A percentile compares a stretch with the other conserved stretches of the same genome.
Conservation (phyloP, 2,113 vertebrate species). For the Falcunculus frontatus region DNA sequence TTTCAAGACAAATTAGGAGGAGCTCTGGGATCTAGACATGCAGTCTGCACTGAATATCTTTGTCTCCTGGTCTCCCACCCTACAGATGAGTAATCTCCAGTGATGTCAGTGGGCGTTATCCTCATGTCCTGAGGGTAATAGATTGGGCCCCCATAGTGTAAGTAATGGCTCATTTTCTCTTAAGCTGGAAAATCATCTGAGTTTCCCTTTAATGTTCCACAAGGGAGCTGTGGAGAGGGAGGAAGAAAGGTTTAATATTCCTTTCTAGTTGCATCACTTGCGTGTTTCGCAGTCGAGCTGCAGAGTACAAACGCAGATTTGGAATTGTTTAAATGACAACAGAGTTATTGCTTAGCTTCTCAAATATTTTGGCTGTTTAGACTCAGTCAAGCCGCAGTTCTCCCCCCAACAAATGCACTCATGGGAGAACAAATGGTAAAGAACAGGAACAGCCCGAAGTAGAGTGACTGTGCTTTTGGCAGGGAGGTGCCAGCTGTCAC, state of each 20-base stretch:
- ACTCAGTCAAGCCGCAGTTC: not conserved
- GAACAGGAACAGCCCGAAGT: not conserved
- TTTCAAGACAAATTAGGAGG: not conserved
- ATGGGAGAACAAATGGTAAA: constrained; percentile 18
- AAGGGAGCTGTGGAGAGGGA: not conserved
- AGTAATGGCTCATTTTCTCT: constrained; percentile 19
- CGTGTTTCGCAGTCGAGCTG: not conserved
- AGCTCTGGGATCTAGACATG: not conserved
- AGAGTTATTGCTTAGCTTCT: not conserved
- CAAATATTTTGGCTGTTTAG: constrained; percentile 22
- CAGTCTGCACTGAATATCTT: not conserved
- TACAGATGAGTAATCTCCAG: constrained; percentile 17
- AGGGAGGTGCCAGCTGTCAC: not conserved
- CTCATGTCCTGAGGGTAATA: not conserved
- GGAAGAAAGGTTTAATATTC: constrained; percentile 35
- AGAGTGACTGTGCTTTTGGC: not conserved
- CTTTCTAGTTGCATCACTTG: constrained; percentile 35
- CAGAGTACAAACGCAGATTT: not conserved
- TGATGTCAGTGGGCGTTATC: constrained; percentile 45
- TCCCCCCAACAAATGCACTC: not conserved
- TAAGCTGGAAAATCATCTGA: constrained; percentile 8
- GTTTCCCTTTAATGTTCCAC: constrained; percentile 14
- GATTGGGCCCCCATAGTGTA: not conserved
- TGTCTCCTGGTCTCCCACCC: not conserved
- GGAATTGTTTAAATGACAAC: constrained; percentile 12